phyloP scores from a whole-genome alignment of 2,113 vertebrate species.

The Meriones unguiculatus region DNA sequence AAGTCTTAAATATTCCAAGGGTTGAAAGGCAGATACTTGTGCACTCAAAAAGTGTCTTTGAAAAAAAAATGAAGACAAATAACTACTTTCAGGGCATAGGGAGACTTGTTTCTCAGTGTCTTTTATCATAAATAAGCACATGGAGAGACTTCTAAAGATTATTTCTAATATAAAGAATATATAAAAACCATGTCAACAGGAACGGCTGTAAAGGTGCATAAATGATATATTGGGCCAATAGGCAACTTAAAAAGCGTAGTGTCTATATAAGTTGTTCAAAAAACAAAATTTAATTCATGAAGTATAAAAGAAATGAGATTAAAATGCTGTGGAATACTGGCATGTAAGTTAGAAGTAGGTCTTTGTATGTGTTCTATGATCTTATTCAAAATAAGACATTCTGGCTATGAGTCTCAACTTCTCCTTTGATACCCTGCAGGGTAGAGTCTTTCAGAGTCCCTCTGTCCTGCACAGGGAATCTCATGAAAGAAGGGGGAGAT shows the following conservation, averaged over 20 bases:
- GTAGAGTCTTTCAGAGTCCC: no score
- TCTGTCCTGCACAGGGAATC: no score
- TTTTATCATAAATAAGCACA: slow-evolving; percentile 32
- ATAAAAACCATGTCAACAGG: background rate
- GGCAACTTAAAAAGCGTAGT: background rate
- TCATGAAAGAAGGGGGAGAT: no score
- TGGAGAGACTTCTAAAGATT: slow-evolving; percentile 7
- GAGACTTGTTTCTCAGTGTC: background rate
- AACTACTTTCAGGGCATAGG: background rate
- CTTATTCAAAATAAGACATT: background rate
- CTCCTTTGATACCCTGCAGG: no score
- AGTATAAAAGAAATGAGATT: slow-evolving; percentile 28
- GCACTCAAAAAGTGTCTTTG: slow-evolving; percentile 11
- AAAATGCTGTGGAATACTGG: background rate
- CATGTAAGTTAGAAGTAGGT: background rate
- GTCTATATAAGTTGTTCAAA: slow-evolving; percentile 5
- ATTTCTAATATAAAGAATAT: background rate
- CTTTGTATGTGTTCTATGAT: background rate
- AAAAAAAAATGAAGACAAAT: background rate
- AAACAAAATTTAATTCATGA: slow-evolving; percentile 26
- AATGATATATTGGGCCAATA: background rate
- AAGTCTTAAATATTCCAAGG: background rate
- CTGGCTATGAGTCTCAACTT: background rate
- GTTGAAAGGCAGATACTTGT: slow-evolving; percentile 24
- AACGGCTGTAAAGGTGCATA: background rate